Percentiles rank a stretch among this genome's conserved stretches.
These are phyloP conservation scores for Mimas tiliae DNA, from an alignment of 2,888 invertebrate genomes.

Conservation along the genomic window DNA sequence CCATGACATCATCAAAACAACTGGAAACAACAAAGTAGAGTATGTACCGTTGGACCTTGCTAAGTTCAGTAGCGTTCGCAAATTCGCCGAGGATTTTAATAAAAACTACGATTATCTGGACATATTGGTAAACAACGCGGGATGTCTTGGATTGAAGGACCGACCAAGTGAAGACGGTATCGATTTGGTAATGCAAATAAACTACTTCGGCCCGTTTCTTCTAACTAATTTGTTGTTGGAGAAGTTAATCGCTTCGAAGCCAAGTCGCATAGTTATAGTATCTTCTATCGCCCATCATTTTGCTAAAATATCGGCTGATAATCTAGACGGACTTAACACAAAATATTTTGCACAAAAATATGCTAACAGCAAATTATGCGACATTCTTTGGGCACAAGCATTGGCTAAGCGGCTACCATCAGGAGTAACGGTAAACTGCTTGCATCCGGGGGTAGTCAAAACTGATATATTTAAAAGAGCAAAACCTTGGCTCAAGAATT, in stretches of 20 bases:
- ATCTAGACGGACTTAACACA: constrained; percentile 44
- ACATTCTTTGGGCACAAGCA: constrained; percentile 71
- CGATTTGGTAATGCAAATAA: constrained; percentile 86
- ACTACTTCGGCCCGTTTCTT: constrained; percentile 89
- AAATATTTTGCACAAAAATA: constrained; percentile 71
- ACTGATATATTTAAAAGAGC: constrained; percentile 90
- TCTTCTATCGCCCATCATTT: constrained; percentile 63
- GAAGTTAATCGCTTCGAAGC: constrained; percentile 65
- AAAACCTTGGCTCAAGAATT: constrained; percentile 67
- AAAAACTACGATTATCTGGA: constrained; percentile 79
- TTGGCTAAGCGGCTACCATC: constrained; percentile 63
- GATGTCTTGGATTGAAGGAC: constrained; percentile 65
- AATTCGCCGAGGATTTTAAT: constrained; percentile 86
- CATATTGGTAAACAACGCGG: constrained; percentile 87
- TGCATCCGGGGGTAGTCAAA: constrained; percentile 93
- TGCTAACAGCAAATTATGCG: constrained; percentile 68
- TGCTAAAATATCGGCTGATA: constrained; percentile 76
- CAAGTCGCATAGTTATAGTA: constrained; percentile 74
- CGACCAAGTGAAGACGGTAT: constrained; percentile 85
- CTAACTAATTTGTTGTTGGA: constrained; percentile 87
- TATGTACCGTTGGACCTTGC: constrained; percentile 80
- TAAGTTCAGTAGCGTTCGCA: constrained; percentile 78
- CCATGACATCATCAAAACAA: constrained; percentile 87
- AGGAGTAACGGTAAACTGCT: constrained; percentile 90
- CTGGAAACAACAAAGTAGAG: constrained; percentile 88